phyloP scores from a whole-genome alignment of 2,797 vertebrate genomes.

The Salmo trutta region DNA sequence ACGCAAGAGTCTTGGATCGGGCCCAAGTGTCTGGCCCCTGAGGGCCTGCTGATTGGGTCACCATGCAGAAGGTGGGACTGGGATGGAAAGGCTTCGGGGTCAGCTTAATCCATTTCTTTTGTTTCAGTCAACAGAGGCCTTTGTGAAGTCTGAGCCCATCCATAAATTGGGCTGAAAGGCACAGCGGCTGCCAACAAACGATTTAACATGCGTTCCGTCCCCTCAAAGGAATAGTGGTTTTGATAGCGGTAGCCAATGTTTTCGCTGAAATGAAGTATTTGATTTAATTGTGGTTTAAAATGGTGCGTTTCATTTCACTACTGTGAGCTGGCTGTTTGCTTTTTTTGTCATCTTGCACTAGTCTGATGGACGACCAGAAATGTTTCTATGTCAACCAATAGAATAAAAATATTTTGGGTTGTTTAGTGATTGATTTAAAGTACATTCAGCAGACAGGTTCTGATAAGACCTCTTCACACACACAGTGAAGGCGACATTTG shows the following conservation, averaged over 20 bases:
- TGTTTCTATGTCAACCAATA: constrained; percentile 17
- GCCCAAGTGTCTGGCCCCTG: constrained; percentile 31
- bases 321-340: constrained; percentile 15
- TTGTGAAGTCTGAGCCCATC: constrained; percentile 22
- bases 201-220: constrained; percentile 16
- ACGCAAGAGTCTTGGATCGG: constrained; percentile 29
- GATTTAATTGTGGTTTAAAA: constrained; percentile 25
- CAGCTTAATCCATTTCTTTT: constrained; percentile 30
- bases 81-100: constrained; percentile 5
- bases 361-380: constrained; percentile 9
- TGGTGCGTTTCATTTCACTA: constrained; percentile 21
- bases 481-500: constrained; percentile 47
- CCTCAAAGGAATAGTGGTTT: constrained; percentile 18
- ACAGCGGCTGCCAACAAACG: constrained; percentile 26
- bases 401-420: not conserved
- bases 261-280: constrained; percentile 19
- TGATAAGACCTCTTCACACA: constrained; percentile 4
- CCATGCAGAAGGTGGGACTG: constrained; percentile 11
- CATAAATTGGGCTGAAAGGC: constrained; percentile 30
- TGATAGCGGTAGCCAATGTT: constrained; percentile 7
- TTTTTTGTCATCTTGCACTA: constrained; percentile 22
- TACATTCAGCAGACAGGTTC: not conserved
- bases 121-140: constrained; percentile 30
- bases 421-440: constrained; percentile 25
- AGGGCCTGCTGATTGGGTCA: constrained; percentile 36